Percentiles rank a stretch among this genome's conserved stretches.
These are phyloP conservation scores for Neofelis nebulosa DNA, from an alignment of 2,113 vertebrate species.

Conservation along the genomic window DNA sequence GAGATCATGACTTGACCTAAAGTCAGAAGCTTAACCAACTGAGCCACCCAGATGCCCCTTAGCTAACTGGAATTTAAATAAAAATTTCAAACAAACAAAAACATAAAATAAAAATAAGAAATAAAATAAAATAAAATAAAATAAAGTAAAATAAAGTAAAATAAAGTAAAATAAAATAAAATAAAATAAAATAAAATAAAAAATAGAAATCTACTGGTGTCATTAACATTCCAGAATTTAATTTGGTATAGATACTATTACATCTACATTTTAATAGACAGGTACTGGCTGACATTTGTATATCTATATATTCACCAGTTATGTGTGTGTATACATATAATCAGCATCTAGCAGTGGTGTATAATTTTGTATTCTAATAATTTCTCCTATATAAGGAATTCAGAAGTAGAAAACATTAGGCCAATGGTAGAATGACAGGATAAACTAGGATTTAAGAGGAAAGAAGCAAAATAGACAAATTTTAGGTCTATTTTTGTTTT, in stretches of 20 bases:
- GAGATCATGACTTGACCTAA: no score
- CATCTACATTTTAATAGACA: neutral
- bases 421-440: neutral
- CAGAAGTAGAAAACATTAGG: neutral
- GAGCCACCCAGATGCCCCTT: no score
- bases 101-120: no score
- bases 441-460: neutral
- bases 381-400: neutral
- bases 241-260: neutral
- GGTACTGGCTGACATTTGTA: neutral
- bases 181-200: no score
- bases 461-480: neutral
- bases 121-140: no score
- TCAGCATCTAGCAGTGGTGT: neutral
- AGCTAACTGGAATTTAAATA: no score
- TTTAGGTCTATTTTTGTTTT: neutral
- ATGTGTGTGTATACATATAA: neutral
- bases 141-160: no score
- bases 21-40: no score
- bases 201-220: neutral
- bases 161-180: no score
- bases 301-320: neutral
- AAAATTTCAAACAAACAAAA: no score
- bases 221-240: neutral
- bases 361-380: neutral